These are phyloP conservation scores for Danio jaintianensis DNA, from an alignment of 2,797 vertebrate genomes.

Conservation along the genomic window DNA sequence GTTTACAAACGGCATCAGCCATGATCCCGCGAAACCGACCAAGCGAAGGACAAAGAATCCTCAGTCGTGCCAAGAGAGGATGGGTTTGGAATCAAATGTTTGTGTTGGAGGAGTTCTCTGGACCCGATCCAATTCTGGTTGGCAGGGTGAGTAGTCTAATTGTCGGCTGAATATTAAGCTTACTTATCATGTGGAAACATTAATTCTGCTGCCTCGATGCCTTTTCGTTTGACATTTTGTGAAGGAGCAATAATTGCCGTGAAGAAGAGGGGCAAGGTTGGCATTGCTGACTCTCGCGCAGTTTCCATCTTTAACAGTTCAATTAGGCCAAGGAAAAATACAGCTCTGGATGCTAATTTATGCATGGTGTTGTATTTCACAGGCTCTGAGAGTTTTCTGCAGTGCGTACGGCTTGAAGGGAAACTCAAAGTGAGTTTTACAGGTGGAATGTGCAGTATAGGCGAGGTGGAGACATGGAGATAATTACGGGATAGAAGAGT, in stretches of 20 bases:
- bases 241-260: conserved; percentile 51
- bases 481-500: conserved; percentile 55
- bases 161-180: conserved; percentile 83
- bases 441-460: neutral
- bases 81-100: conserved; percentile 99
- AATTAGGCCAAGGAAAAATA: conserved; percentile 60
- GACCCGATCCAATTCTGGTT: conserved; percentile 98
- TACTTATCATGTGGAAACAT: conserved; percentile 81
- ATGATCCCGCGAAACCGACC: conserved; percentile 78
- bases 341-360: neutral
- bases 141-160: conserved; percentile 93
- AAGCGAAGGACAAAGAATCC: conserved; percentile 90
- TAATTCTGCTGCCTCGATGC: conserved; percentile 78
- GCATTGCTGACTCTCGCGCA: conserved; percentile 23
- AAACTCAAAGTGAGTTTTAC: neutral
- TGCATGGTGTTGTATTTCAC: conserved; percentile 14
- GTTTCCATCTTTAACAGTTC: conserved; percentile 21
- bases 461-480: conserved; percentile 24
- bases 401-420: neutral
- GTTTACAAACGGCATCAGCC: conserved; percentile 81
- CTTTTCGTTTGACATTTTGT: conserved; percentile 55
- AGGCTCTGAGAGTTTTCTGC: neutral
- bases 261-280: conserved; percentile 55
- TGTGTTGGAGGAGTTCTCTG: conserved; percentile 99
- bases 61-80: conserved; percentile 97